These are phyloP conservation scores for Oryctes rhinoceros DNA, from an alignment of 1,140 invertebrate species.

Conservation along the genomic window DNA sequence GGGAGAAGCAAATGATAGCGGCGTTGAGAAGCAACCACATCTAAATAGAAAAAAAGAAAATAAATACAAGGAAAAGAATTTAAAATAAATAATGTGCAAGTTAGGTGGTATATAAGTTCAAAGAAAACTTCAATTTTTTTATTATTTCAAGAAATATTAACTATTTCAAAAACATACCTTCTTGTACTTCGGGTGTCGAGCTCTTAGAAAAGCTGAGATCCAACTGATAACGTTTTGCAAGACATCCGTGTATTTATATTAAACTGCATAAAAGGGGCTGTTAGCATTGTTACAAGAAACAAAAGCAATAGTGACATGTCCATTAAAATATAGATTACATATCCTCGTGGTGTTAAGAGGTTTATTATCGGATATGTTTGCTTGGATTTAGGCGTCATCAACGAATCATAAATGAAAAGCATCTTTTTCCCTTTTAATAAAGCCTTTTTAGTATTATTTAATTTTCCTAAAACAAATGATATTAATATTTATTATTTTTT, in stretches of 20 bases:
- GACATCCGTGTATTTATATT: not conserved
- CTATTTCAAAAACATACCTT: no score
- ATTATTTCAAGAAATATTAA: no score
- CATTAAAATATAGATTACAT: constrained; percentile 27
- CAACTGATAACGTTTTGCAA: not conserved
- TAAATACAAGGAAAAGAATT: not conserved
- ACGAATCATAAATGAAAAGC: no score
- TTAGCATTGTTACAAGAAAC: not conserved
- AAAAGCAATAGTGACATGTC: not conserved
- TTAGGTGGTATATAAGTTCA: no score
- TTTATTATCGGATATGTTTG: no score
- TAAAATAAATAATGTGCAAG: not conserved
- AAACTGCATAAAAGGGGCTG: not conserved
- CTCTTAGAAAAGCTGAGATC: no score
- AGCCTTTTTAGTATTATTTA: no score
- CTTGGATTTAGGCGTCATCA: no score
- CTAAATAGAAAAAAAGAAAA: not conserved
- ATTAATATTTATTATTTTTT: not conserved
- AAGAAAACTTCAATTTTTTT: no score
- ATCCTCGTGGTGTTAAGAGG: not conserved
- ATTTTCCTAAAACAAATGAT: no score
- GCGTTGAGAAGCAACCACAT: not conserved
- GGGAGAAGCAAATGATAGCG: not conserved
- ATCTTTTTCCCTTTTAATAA: no score
- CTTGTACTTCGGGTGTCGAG: no score